Base-by-base conservation (phyloP, 2,888 invertebrate genomes). In the Anodontia alba region DNA sequence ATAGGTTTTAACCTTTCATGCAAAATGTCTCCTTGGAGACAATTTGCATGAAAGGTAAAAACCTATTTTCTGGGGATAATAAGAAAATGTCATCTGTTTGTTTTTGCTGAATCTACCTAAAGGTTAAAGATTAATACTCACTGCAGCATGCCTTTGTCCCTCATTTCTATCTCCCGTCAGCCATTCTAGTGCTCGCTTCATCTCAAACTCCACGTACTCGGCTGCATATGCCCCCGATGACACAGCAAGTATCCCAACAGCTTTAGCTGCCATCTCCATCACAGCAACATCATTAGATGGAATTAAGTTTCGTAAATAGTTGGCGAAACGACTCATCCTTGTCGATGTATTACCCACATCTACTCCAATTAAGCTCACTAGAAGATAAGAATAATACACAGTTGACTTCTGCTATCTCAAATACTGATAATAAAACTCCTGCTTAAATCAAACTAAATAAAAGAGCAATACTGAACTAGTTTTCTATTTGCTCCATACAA, bases 201-300 rank as follows among this genome's bases (percentile, higher is more conserved):
- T 98, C 95, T 99, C 99, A 95, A 98, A 98, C 92, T 99, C 99
- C n/a, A 99, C 98, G 94, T 99, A 98, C 93, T 99, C 98, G 0
- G 98, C 98, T 42, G 99, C 97, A 94, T 98, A 98, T 0, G 98
- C 98, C 20, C 99, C 99, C 10, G 95, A 95, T 0, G 95, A 93
- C 31, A 98, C 96, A 1, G 99, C 99, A 74, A 99, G 95, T 88
- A 97, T 97, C 0, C 99, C 99, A 87, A 99, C 97, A 5, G 99
- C 99, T 93, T 98, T 97, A 0, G 99, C 98, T 3, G 99, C 98
- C 88, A 99, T 95, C 95, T 99, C 98, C 97, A 99, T 98, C 0
- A 99, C 98, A 23, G 97, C 97, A 0, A 97, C 97, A 95, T 99
- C 99, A 88, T 96, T 97, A 1, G 98, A 98, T 0, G 98, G 98